phyloP scores from a whole-genome alignment of 2,797 vertebrate genomes.

The Kryptolebias ocellatus region DNA sequence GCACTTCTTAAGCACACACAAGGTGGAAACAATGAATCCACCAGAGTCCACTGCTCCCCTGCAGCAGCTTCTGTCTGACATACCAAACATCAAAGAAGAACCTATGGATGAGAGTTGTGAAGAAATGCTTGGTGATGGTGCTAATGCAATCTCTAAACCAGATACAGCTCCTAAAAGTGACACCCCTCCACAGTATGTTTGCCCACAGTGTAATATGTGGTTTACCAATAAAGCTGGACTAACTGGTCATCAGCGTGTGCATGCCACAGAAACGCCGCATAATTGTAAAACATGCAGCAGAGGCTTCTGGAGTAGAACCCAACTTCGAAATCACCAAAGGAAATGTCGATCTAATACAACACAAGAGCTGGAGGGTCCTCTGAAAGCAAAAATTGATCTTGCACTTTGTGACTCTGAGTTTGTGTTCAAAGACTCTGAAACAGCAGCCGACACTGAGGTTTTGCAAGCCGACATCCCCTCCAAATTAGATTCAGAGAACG shows the following conservation, averaged over 20 bases:
- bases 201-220: conserved; percentile 65
- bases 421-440: conserved; percentile 68
- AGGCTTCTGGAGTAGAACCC: conserved; percentile 79
- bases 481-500: conserved; percentile 63
- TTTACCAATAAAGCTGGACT: conserved; percentile 74
- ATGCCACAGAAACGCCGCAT: conserved; percentile 56
- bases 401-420: conserved; percentile 65
- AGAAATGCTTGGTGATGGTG: conserved; percentile 20
- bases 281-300: conserved; percentile 74
- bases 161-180: conserved; percentile 19
- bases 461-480: conserved; percentile 74
- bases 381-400: conserved; percentile 70
- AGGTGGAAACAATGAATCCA: conserved; percentile 61
- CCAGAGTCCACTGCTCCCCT: conserved; percentile 54
- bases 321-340: conserved; percentile 73
- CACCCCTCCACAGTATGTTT: conserved; percentile 54
- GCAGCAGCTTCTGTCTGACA: conserved; percentile 71
- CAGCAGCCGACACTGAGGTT: conserved; percentile 67
- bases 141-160: conserved; percentile 33
- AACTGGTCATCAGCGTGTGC: conserved; percentile 71
- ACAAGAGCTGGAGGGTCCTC: conserved; percentile 30
- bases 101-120: conserved; percentile 60
- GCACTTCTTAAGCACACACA: conserved; percentile 80
- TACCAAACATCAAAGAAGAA: conserved; percentile 74
- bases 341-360: conserved; percentile 66